Conservation (phyloP, 2,888 invertebrate species). For the Drosophila tripunctata region DNA sequence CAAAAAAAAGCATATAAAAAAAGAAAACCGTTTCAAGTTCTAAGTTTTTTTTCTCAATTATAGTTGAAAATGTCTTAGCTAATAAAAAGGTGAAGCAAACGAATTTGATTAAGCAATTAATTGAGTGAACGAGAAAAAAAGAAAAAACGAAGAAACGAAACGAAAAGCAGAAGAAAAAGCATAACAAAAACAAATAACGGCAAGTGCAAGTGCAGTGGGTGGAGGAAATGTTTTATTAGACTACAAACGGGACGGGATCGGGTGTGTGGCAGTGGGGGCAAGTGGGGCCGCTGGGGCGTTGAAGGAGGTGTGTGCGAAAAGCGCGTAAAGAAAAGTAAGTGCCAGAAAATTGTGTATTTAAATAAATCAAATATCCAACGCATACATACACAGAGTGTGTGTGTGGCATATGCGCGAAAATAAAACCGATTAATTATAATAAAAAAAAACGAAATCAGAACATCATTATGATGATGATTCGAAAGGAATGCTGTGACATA, state of each 20-base stretch:
- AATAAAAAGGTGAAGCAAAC: slow-evolving; percentile 61
- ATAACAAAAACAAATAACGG: slow-evolving; percentile 60
- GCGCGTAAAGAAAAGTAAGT: slow-evolving; percentile 80
- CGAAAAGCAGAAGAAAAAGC: slow-evolving; percentile 33
- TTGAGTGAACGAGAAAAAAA: slow-evolving; percentile 53
- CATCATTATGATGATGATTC: slow-evolving; percentile 18
- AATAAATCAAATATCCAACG: slow-evolving; percentile 74
- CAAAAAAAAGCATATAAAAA: slow-evolving; percentile 22
- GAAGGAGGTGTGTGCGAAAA: slow-evolving; percentile 69
- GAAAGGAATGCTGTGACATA: slow-evolving; percentile 47
- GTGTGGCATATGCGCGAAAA: slow-evolving; percentile 67
- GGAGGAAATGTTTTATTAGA: slow-evolving; percentile 74
- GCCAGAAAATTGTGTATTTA: slow-evolving; percentile 75
- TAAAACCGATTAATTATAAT: slow-evolving; percentile 27
- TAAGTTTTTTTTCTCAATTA: slow-evolving; percentile 28
- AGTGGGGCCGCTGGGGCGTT: slow-evolving; percentile 16
- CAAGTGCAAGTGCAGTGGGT: slow-evolving; percentile 79
- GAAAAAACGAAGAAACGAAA: slow-evolving; percentile 29
- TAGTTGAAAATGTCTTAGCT: slow-evolving; percentile 63
- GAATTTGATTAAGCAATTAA: slow-evolving; percentile 76
- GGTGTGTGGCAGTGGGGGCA: slow-evolving; percentile 24
- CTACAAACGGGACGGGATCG: too few species aligned
- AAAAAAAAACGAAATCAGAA: slow-evolving; percentile 1
- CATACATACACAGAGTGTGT: slow-evolving; percentile 29
- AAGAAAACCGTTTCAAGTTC: slow-evolving; percentile 38